Evolutionary conservation across 2,797 vertebrate species (phyloP), one percentile per base, ranked within the genome.

Genomic region (Brachyalestes nurse): DNA sequence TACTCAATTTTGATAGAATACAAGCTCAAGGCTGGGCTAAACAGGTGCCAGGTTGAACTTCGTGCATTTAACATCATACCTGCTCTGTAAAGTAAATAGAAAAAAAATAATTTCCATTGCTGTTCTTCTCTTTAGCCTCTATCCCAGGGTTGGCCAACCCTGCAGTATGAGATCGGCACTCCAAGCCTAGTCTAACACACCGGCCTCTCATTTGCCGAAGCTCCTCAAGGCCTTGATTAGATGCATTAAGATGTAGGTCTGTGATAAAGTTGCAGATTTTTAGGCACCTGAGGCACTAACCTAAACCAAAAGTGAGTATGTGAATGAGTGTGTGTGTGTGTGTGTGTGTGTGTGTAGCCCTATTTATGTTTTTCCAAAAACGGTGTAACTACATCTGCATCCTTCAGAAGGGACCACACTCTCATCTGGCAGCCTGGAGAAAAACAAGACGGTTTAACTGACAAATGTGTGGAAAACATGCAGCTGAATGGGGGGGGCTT

Each of bases 381-480:
- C 16, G 19, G 1, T 78, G 12, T 64, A 42, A 45, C 13, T 70
- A 14, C 19, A 64, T 79, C 40, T 71, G 69, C n/a, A 42, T 64
- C 25, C n/a, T 23, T 57, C 47, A 1, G 16, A 71, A 25, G 45
- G 58, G 58, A 49, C 69, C 78, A 73, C 58, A 53, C 38, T 21
- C 38, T 42, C 65, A 78, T 34, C 13, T 73, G 53, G 25, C 19
- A 16, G 38, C 14, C 14, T 60, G 42, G 34, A 60, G 62, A 51
- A 64, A 60, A 82, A 79, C 21, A 67, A 34, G 49, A 53, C 69
- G 57, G 69, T 78, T 78, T 60, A 77, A 67, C 81, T 12, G 75
- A 77, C 25, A 66, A 66, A 51, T 34, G 16, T 38, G 49, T 67
- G 28, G 25, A 62, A 53, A 78, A 72, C 66, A 70, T 25, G 25